A percentile compares a stretch with the other conserved stretches of the same genome.
phyloP scores from a whole-genome alignment of 2,797 vertebrate species.

The Sebastes cheni region DNA sequence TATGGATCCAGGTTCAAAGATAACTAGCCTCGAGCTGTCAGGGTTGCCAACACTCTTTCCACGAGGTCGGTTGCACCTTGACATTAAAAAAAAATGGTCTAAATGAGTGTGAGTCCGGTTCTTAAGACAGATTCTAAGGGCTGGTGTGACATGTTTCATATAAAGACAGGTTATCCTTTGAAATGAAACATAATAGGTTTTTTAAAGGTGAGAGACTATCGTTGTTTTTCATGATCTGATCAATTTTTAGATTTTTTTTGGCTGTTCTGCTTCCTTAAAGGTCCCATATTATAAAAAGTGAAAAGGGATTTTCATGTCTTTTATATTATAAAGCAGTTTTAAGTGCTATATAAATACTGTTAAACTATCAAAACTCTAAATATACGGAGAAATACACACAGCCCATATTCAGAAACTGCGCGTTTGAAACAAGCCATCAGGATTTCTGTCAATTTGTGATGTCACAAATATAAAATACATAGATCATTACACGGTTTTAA shows the following conservation, averaged over 20 bases:
- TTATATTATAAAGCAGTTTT: too few relatives aligned
- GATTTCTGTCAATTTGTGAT: too few relatives aligned
- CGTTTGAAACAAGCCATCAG: too few relatives aligned
- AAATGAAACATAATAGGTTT: not conserved
- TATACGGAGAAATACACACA: too few relatives aligned
- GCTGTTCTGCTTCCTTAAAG: not conserved
- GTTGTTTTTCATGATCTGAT: not conserved
- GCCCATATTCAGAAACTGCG: too few relatives aligned
- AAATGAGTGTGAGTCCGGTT: not conserved
- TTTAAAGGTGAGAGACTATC: not conserved
- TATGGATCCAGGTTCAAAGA: slow-evolving; percentile 48
- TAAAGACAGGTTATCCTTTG: not conserved
- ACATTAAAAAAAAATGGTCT: slow-evolving; percentile 8
- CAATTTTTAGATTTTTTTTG: accelerated
- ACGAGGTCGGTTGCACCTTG: slow-evolving; percentile 6
- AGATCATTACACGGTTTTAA: too few relatives aligned
- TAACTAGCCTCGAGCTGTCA: slow-evolving; percentile 53
- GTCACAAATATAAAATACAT: too few relatives aligned
- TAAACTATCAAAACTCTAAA: too few relatives aligned
- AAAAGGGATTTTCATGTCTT: too few relatives aligned
- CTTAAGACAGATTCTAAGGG: not conserved
- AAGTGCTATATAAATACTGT: too few relatives aligned
- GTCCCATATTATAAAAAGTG: too few relatives aligned
- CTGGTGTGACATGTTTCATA: not conserved
- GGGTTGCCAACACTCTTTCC: not conserved